Conservation (phyloP, 2,888 invertebrate species). For the Chrysolina americana region DNA sequence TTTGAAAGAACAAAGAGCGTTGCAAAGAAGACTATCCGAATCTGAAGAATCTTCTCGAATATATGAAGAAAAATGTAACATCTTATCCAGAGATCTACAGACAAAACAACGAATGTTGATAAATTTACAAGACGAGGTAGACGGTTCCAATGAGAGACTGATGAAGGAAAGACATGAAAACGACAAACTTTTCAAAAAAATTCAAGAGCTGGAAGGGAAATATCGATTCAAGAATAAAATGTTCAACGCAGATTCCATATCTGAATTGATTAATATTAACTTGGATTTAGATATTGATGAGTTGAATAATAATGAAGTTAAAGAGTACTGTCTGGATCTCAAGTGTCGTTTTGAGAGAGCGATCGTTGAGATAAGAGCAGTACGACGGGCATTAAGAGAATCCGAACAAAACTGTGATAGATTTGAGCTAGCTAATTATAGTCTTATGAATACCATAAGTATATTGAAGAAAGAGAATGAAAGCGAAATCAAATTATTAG, state of each 20-base stretch:
- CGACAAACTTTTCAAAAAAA: constrained; percentile 79
- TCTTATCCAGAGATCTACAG: constrained; percentile 77
- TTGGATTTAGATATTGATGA: constrained; percentile 81
- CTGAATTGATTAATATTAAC: constrained; percentile 86
- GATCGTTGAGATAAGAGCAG: constrained; percentile 85
- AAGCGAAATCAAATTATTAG: constrained; percentile 85
- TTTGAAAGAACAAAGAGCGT: constrained; percentile 73
- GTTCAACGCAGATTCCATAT: constrained; percentile 79
- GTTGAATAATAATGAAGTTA: constrained; percentile 82
- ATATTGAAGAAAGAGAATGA: constrained; percentile 76
- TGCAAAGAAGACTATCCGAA: constrained; percentile 72
- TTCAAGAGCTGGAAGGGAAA: constrained; percentile 80
- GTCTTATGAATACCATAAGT: constrained; percentile 81
- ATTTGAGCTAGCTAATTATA: constrained; percentile 84
- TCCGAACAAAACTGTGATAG: constrained; percentile 86
- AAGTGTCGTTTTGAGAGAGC: constrained; percentile 86
- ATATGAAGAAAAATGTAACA: constrained; percentile 77
- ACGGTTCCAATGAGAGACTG: constrained; percentile 77
- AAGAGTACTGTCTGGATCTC: constrained; percentile 86
- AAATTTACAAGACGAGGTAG: constrained; percentile 79
- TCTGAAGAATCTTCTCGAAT: constrained; percentile 79
- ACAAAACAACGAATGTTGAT: constrained; percentile 78
- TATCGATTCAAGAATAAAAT: constrained; percentile 74
- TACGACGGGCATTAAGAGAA: constrained; percentile 85
- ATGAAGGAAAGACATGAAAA: constrained; percentile 84